Base-by-base conservation (phyloP, 1,140 invertebrate species). In the Brachionus angularis region DNA sequence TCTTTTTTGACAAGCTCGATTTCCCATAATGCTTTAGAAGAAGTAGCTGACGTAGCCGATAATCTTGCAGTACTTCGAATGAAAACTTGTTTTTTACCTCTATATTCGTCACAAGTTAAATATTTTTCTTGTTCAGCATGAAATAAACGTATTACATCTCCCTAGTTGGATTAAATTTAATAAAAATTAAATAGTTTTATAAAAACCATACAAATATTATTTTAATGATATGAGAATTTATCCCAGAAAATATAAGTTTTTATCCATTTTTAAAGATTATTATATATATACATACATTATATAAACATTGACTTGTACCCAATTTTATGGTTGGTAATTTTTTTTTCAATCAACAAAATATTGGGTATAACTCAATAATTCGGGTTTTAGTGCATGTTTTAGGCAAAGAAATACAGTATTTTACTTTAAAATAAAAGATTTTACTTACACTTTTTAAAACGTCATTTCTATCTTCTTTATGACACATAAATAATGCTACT, bases 91-190 rank as follows among this genome's bases (percentile, higher is more conserved):
- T 80, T 81, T 73, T 83, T 82, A 72, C 95, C 93, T 76, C 91
- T 90, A 77, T 96, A 95, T 77, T 96, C 92, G 82, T 99, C 96
- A 87, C 98, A 93, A 0, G 96, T 99, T 1, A 99, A 84, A 81
- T 98, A 99, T 81, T 98, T 98, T 83, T 98, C 95, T 79, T 96
- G 90, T 78, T 99, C 96, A 2, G 95, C 95, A 80, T 99, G 96
- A 83, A 99, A 99, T 47, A 99, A 81, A 34, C 96, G 85, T n/a
- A 98, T 90, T 1, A 98, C 96, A 82, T 98, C 96, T n/a, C 95
- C 62, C 62, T 67, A 16, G 5, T 12, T 10, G 8, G 31, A 55
- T 42, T 16, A 42, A 42, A 42, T 10, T 10, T 42, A 42, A 42
- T 42, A 16, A 10, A 16, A n/a, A n/a, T n/a, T n/a, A n/a, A n/a